Conservation (phyloP, 2,888 invertebrate species). For the Malthinus seriepunctatus region DNA sequence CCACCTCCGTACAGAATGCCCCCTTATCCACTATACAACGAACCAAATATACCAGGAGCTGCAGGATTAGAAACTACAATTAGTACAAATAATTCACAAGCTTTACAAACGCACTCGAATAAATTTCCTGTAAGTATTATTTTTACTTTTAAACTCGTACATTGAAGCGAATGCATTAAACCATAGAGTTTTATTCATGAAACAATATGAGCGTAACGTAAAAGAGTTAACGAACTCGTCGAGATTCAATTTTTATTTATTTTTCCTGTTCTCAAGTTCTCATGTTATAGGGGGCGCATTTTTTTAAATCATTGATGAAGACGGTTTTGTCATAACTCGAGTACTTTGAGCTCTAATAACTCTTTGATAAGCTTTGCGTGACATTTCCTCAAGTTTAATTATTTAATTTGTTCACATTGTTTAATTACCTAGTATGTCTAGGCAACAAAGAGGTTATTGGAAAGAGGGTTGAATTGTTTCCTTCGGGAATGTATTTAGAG, state of each 20-base stretch:
- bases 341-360: too few species aligned
- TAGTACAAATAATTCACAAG: constrained; percentile 53
- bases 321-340: too few species aligned
- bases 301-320: too few species aligned
- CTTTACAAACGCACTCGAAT: constrained; percentile 74
- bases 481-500: too few species aligned
- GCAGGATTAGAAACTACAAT: constrained; percentile 55
- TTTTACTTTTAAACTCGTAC: neutral
- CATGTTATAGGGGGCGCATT: too few species aligned
- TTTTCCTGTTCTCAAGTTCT: too few species aligned
- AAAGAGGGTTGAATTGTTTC: too few species aligned
- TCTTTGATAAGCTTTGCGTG: too few species aligned
- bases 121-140: constrained; percentile 77
- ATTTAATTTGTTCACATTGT: too few species aligned
- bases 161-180: neutral
- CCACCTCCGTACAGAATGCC: constrained; percentile 71
- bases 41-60: constrained; percentile 58
- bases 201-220: constrained; percentile 14
- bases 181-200: constrained; percentile 20
- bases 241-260: constrained; percentile 26
- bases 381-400: too few species aligned
- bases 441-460: too few species aligned
- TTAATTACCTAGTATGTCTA: too few species aligned
- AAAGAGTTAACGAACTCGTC: constrained; percentile 42
- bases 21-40: constrained; percentile 65